Evolutionary conservation across 2,888 invertebrate genomes (phyloP), one percentile per base, ranked within the genome.

Genomic region (Cephus spinipes): DNA sequence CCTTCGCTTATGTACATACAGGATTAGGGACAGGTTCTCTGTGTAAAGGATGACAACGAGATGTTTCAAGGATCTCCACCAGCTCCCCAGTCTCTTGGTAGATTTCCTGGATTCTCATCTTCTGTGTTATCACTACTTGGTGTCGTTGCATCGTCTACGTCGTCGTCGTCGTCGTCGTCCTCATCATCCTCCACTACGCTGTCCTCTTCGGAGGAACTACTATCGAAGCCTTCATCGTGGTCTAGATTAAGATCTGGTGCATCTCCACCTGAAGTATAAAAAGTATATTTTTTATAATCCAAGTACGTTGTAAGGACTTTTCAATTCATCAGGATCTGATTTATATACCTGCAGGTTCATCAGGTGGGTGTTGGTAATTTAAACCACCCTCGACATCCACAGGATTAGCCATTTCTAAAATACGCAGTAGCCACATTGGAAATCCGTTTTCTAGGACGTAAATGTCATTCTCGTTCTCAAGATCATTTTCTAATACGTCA

Each of bases 401-500:
- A 1, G 83, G 85, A 68, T 86, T 84, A 11, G 83, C 85, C 83
- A 87, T 86, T 76, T 89, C 86, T 15, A 90, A 81, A 74, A 90
- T 87, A 76, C 88, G 84, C 34, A 90, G 74, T 68, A 90, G 55
- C 89, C 90, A 90, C 0, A 87, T 33, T 0, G 90, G 90, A 82
- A 90, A 90, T 73, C 83, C 89, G 76, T 90, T 89, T 69, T 89
- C 85, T 33, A 87, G 23, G 33, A 83, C 86, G 68, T 89, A 89
- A 82, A 90, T 89, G 71, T 90, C 89, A 71, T 90, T 90, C 78
- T 90, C 90, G 69, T 90, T 90, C 40, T 90, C 88, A 4, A 88
- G 79, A 82, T 90, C 90, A 36, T 89, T 85, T 55, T 89, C 89
- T 11, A 89, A 78, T 1, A 85, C 88, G 31, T 88, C 84, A 30